These are phyloP conservation scores for Craseonycteris thonglongyai DNA, from an alignment of 2,113 vertebrate species.

Conservation along the genomic window DNA sequence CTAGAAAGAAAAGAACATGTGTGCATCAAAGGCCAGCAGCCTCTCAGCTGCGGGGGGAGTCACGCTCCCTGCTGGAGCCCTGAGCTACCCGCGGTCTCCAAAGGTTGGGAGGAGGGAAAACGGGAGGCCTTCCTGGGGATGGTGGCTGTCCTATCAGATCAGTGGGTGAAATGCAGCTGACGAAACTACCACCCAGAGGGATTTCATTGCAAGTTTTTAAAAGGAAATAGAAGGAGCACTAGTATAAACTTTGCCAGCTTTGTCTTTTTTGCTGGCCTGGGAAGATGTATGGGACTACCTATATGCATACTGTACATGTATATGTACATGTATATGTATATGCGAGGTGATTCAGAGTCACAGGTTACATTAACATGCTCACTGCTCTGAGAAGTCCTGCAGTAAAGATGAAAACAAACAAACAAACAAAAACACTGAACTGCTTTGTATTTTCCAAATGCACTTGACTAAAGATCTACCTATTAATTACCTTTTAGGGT, in stretches of 20 bases:
- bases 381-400: neutral
- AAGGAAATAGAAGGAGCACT: neutral
- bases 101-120: neutral
- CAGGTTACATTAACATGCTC: too few relatives aligned
- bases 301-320: rapidly evolving
- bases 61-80: neutral
- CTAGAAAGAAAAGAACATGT: neutral
- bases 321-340: too few relatives aligned
- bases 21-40: neutral
- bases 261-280: neutral
- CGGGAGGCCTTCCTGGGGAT: neutral
- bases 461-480: neutral
- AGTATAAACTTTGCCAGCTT: neutral
- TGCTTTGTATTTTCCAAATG: neutral
- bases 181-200: neutral
- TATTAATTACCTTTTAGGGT: neutral
- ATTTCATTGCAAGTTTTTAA: neutral
- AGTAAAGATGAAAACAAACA: neutral
- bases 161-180: neutral
- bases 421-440: neutral
- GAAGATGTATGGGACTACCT: neutral
- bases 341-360: neutral
- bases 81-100: neutral
- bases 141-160: neutral
- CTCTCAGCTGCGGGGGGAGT: neutral